A percentile compares a stretch with the other conserved stretches of the same genome.
Evolutionary conservation across 2,888 invertebrate genomes (phyloP).

Genomic region (Hyppa rectilinea): DNA sequence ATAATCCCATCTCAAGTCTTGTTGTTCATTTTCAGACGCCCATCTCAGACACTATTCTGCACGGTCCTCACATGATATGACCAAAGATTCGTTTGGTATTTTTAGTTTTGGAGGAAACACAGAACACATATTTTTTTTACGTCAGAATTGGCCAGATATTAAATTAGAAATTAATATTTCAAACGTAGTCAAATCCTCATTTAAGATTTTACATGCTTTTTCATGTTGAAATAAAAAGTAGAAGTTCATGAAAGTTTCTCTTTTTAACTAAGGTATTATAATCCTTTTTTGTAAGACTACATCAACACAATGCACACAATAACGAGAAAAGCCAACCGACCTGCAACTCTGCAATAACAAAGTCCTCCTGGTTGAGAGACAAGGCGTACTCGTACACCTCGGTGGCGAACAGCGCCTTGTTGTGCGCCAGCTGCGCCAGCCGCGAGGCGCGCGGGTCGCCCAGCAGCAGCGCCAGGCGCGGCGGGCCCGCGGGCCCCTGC

Average conservation of each 20-base stretch:
- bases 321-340: slow-evolving; percentile 69
- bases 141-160: too few species aligned
- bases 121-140: too few species aligned
- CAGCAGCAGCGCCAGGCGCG: slow-evolving; percentile 95
- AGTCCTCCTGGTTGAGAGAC: slow-evolving; percentile 93
- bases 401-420: slow-evolving; percentile 97
- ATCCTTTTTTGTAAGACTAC: background rate
- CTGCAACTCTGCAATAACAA: slow-evolving; percentile 94
- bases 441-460: slow-evolving; percentile 92
- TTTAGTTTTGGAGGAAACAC: too few species aligned
- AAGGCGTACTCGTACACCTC: slow-evolving; percentile 98
- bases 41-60: background rate
- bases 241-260: too few species aligned
- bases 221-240: too few species aligned
- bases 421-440: slow-evolving; percentile 93
- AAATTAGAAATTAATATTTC: too few species aligned
- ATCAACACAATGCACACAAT: background rate
- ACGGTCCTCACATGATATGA: background rate
- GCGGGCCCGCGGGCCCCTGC: slow-evolving; percentile 71
- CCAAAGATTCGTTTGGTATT: background rate
- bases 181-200: background rate
- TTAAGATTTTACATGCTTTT: too few species aligned
- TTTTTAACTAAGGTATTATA: too few species aligned
- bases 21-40: background rate
- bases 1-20: background rate